Evolutionary conservation across 1,140 invertebrate genomes (phyloP).

Genomic region (Drosophila gunungcola): DNA sequence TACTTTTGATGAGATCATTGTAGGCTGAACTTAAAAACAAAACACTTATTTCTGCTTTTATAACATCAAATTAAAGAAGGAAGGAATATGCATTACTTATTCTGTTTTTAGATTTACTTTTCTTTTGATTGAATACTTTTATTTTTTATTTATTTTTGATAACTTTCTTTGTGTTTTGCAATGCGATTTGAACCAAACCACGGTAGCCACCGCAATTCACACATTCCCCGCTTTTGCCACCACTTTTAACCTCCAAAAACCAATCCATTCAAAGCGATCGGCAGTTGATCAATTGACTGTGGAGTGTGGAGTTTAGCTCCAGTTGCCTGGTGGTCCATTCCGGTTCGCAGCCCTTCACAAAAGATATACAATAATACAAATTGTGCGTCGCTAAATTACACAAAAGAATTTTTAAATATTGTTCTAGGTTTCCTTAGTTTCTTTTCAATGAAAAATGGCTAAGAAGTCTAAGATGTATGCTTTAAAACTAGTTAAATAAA

Average conservation of each 20-base stretch:
- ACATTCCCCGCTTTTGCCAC: constrained; percentile 35
- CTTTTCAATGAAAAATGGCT: too few species aligned
- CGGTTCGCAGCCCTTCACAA: constrained; percentile 47
- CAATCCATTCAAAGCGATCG: constrained; percentile 39
- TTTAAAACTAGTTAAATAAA: too few species aligned
- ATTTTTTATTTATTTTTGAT: constrained; percentile 1
- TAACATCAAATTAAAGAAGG: not conserved
- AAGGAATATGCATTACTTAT: too few species aligned
- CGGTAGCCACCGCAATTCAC: constrained; percentile 49
- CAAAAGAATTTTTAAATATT: too few species aligned
- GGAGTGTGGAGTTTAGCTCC: constrained; percentile 5
- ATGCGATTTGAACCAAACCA: not conserved
- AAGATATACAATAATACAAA: constrained; percentile 5
- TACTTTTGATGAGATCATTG: not conserved
- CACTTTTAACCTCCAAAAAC: not conserved
- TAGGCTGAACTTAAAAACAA: too few species aligned
- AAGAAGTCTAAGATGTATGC: too few species aligned
- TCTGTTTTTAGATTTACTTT: too few species aligned
- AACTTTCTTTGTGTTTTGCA: not conserved
- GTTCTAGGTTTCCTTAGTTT: too few species aligned
- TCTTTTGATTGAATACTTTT: not conserved
- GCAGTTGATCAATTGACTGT: constrained; percentile 53
- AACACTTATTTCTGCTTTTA: too few species aligned
- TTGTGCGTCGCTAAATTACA: too few species aligned
- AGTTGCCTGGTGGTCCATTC: constrained; percentile 44